Evolutionary conservation across 2,888 invertebrate genomes (phyloP).

Genomic region (Holacanthella duospinosa): DNA sequence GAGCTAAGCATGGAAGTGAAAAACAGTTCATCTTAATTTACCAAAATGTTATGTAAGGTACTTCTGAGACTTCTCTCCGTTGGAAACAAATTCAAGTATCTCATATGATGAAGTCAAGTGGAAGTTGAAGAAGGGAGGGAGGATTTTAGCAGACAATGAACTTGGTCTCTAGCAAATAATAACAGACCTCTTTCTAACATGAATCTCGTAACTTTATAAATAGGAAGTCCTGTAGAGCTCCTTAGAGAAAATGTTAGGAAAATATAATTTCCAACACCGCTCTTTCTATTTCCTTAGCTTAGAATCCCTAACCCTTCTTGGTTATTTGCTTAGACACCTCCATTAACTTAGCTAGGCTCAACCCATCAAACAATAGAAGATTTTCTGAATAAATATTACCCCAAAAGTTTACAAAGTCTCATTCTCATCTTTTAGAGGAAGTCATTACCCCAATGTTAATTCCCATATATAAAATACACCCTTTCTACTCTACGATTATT

Average conservation of each 20-base stretch:
- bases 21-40: constrained; percentile 3
- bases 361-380: constrained; percentile 2
- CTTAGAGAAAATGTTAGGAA: too few relatives aligned
- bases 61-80: not conserved
- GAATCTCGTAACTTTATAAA: too few relatives aligned
- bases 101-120: not conserved
- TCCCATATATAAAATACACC: not conserved
- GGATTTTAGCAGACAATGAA: not conserved
- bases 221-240: too few relatives aligned
- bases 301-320: not conserved
- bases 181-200: too few relatives aligned
- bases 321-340: constrained; percentile 4
- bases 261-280: too few relatives aligned
- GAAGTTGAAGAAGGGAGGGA: not conserved
- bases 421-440: not conserved
- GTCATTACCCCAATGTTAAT: not conserved
- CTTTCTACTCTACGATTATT: not conserved
- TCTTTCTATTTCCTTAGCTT: not conserved
- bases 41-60: not conserved
- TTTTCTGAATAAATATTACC: not conserved
- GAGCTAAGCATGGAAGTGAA: not conserved
- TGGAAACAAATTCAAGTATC: not conserved
- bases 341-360: not conserved
- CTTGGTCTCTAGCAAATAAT: not conserved
- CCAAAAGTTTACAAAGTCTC: not conserved